Evolutionary conservation across 2,888 invertebrate genomes (phyloP), one percentile per base, ranked within the genome.

Genomic region (Coleophora deauratella): DNA sequence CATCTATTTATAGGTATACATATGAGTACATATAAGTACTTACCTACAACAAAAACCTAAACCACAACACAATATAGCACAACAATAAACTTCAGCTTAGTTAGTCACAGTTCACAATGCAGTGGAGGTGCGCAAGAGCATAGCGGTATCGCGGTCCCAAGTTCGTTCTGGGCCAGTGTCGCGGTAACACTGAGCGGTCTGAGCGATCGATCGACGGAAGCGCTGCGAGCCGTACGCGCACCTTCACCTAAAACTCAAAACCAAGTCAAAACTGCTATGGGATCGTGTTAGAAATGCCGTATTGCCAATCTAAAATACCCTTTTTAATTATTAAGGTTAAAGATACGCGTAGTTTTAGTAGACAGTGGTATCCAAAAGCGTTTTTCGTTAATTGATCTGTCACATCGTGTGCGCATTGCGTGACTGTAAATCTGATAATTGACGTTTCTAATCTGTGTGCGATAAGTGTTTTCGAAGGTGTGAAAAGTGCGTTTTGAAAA

Each of bases 91-190:
- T 63, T 66, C 62, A 59, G 56, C 55, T 51, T 61, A 65, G 70
- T 72, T 72, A 40, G 35, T 41, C 44, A 80, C 79, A 78, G 71
- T 71, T 73, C 79, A 79, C 80, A 66, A 54, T 54, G 48, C 36
- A 30, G 30, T 47, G 44, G 47, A 52, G 57, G 45, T 49, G 52
- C 57, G 58, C 53, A 49, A 49, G 54, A 7, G 31, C 55, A 54
- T 59, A 57, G 59, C 52, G 21, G 52, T 50, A 61, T 68, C 61
- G 68, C 59, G 67, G 66, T 72, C 69, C 72, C 67, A 72, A 80
- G 81, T 81, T 82, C 78, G 79, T 71, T 69, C 82, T 66, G 78
- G 65, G 64, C 79, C 72, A 76, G 71, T 69, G 82, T 72, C 73
- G 75, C 72, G 59, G 65, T 70, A 62, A 66, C 77, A 85, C 84